Base-by-base conservation (phyloP, 2,888 invertebrate species). In the Agrotis exclamationis region DNA sequence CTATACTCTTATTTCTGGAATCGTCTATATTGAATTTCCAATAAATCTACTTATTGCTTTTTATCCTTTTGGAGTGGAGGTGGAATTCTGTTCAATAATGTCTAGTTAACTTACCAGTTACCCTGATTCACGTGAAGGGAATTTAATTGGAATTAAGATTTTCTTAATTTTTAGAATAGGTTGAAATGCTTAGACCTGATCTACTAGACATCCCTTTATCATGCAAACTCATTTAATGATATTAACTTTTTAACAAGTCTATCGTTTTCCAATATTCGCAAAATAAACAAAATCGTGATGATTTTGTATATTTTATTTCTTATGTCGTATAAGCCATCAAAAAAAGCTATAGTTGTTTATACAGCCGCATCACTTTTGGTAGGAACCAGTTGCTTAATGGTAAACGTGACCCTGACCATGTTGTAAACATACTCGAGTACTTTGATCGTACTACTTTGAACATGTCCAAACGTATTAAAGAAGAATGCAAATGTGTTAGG, bases 371-470 rank as follows among this genome's bases (percentile, higher is more conserved):
- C 39, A 39, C 39, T 47, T 60, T 2, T n/a, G 24, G 28, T n/a
- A 6, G 28, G 3, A 13, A 33, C 20, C 50, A 50, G 14, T 24
- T n/a, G 48, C 28, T 60, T 47, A 28, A 20, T 62, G n/a, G n/a
- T 16, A 62, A 50, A 50, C 28, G 60, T 50, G 60, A 28, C 28
- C 16, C 3, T 14, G 16, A 20, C 16, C 24, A 50, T n/a, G 28
- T 28, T 62, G 11, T 16, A 28, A 51, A 28, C 50, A 28, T 5
- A 20, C 28, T 11, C 28, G 28, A 39, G 4, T 53, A 54, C 50
- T 20, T 62, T 50, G 16, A 48, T 22, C n/a, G 18, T 47, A 28
- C 16, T 51, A 53, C 51, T 20, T 62, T 51, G 16, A 50, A 62
- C 50, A 33, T n/a, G n/a, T 11, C 9, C 5, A 39, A n/a, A n/a